phyloP scores from a whole-genome alignment of 2,797 vertebrate genomes.

The Poeciliopsis paucimaculata region DNA sequence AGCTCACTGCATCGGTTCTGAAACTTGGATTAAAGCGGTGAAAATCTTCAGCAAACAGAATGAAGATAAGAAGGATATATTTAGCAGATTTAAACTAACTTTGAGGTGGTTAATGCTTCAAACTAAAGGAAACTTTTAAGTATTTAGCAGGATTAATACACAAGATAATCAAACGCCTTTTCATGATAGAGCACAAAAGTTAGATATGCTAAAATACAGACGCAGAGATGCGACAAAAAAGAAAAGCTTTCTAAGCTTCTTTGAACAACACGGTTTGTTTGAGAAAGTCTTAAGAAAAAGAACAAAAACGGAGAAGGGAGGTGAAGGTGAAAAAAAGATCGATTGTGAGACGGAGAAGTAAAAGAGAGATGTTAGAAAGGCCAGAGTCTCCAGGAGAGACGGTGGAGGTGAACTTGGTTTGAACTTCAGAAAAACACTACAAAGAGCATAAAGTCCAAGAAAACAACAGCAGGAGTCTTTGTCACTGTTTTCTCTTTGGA shows the following conservation, averaged over 20 bases:
- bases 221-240: background rate
- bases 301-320: background rate
- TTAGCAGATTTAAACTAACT: background rate
- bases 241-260: background rate
- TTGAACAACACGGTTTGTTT: constrained; percentile 12
- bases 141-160: background rate
- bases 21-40: constrained; percentile 3
- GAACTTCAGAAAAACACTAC: background rate
- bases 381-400: constrained; percentile 2
- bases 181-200: background rate
- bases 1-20: background rate
- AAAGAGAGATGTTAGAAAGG: background rate
- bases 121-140: background rate
- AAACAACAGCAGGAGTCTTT: constrained; percentile 2
- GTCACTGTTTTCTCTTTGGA: constrained; percentile 12
- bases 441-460: constrained; percentile 26
- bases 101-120: background rate
- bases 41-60: background rate
- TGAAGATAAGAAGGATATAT: background rate
- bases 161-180: background rate
- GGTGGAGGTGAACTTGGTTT: constrained; percentile 8
- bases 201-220: background rate
- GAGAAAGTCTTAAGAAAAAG: background rate
- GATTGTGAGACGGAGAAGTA: background rate
- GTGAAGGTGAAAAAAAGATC: constrained; percentile 1